phyloP scores from a whole-genome alignment of 2,113 vertebrate species.

The Emydocephalus ijimae region DNA sequence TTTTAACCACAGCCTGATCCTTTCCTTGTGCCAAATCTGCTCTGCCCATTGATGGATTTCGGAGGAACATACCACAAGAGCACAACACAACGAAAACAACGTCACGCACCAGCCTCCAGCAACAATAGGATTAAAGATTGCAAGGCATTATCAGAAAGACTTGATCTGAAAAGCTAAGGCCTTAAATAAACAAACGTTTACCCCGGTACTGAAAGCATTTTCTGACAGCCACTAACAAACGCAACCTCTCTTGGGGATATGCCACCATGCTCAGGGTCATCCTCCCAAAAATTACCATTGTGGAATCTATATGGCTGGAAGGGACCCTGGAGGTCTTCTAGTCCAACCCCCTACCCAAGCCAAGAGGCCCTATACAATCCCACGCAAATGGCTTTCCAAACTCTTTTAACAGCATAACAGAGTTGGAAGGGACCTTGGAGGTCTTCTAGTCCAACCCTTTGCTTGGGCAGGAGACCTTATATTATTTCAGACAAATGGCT shows the following conservation, averaged over 20 bases:
- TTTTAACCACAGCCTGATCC: neutral
- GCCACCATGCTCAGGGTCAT: neutral
- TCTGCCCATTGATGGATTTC: neutral
- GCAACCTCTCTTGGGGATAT: neutral
- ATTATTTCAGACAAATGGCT: no score
- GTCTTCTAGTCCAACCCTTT: no score
- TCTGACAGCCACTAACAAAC: neutral
- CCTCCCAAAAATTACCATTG: neutral
- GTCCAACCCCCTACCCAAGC: no score
- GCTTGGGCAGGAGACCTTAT: no score
- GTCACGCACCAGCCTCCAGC: neutral
- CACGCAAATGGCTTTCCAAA: no score
- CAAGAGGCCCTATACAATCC: no score
- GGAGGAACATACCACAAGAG: neutral
- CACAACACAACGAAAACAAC: neutral
- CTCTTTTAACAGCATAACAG: no score
- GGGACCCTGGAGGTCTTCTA: no score
- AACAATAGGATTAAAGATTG: neutral
- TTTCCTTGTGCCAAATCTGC: neutral
- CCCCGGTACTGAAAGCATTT: neutral
- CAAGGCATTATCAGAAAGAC: neutral
- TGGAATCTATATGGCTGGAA: neutral
- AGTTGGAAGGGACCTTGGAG: no score
- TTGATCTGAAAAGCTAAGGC: neutral
- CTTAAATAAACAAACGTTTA: neutral